Percentiles rank a stretch among this genome's conserved stretches.
Conservation (phyloP, 2,888 invertebrate genomes). For the Ophion slaviceki region DNA sequence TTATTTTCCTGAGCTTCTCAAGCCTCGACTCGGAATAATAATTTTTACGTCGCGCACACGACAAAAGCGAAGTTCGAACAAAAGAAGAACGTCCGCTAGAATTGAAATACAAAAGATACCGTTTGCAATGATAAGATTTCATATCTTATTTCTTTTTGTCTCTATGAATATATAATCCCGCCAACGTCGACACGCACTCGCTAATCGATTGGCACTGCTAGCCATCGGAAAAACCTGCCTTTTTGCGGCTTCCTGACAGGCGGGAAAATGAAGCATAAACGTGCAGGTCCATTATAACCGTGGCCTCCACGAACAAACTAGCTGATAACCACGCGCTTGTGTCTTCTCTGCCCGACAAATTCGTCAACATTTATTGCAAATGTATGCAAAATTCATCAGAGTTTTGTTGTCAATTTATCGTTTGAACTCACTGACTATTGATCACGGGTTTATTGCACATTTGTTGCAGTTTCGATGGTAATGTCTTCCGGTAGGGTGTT, state of each 20-base stretch:
- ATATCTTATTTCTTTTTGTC: constrained; percentile 10
- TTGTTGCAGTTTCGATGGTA: background rate
- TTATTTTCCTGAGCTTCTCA: background rate
- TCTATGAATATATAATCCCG: background rate
- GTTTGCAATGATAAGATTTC: constrained; percentile 18
- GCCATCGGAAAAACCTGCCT: too few species aligned
- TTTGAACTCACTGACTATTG: background rate
- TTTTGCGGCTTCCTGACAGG: too few species aligned
- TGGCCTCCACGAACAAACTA: too few species aligned
- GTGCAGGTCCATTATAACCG: too few species aligned
- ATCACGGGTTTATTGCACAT: constrained; percentile 1
- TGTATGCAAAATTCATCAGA: background rate
- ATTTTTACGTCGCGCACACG: background rate
- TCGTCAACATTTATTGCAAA: too few species aligned
- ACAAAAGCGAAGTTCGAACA: constrained; percentile 5
- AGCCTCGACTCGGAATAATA: background rate
- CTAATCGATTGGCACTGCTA: background rate
- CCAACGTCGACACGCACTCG: background rate
- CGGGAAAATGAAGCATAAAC: too few species aligned
- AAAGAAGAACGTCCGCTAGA: background rate
- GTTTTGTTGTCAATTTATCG: background rate
- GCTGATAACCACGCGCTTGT: too few species aligned
- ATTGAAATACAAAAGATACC: constrained; percentile 13
- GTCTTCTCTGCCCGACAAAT: too few species aligned
- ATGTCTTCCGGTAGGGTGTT: background rate